Percentiles rank a stretch among this genome's conserved stretches.
Evolutionary conservation across 2,888 invertebrate genomes (phyloP).

Genomic region (Cotesia congregata): DNA sequence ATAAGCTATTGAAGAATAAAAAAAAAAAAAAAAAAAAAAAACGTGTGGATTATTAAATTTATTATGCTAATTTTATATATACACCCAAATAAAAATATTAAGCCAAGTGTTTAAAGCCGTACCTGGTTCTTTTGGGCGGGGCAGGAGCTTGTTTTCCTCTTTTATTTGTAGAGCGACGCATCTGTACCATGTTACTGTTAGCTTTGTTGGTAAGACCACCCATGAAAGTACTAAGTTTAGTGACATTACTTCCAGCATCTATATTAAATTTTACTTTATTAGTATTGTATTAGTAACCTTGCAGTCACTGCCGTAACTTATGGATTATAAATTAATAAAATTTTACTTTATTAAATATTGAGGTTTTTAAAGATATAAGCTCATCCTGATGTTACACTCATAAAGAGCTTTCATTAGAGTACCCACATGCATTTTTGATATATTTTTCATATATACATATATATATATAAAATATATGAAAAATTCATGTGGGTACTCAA

Average conservation of each 20-base stretch:
- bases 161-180: constrained; percentile 88
- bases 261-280: background rate
- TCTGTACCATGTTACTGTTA: constrained; percentile 81
- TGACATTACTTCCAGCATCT: constrained; percentile 62
- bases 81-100: constrained; percentile 29
- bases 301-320: too few species aligned
- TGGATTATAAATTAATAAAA: too few species aligned
- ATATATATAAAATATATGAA: too few species aligned
- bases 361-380: too few species aligned
- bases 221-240: constrained; percentile 78
- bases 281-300: too few species aligned
- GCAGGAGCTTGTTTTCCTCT: constrained; percentile 95
- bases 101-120: constrained; percentile 45
- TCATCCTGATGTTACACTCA: too few species aligned
- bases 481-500: too few species aligned
- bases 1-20: constrained; percentile 74
- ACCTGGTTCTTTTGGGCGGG: constrained; percentile 96
- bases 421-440: too few species aligned
- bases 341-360: too few species aligned
- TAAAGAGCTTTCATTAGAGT: too few species aligned
- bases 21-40: constrained; percentile 19
- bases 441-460: too few species aligned
- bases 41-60: background rate
- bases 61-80: constrained; percentile 29
- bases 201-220: constrained; percentile 72